Evolutionary conservation across 2,113 vertebrate genomes (phyloP), one percentile per base, ranked within the genome.

Genomic region (Sturnira hondurensis): DNA sequence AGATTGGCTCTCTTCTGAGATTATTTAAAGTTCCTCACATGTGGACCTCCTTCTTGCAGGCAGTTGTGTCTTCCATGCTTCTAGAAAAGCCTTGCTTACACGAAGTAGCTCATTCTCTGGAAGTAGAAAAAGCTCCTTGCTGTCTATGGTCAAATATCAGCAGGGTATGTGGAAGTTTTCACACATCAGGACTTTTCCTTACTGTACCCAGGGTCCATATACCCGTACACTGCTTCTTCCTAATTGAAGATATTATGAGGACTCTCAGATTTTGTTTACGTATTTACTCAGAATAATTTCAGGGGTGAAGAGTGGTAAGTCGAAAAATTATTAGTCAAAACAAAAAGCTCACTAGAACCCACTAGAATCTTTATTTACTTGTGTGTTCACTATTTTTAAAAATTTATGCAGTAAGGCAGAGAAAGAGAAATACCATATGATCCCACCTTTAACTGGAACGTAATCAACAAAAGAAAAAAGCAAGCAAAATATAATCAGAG

Each of bases 11-110:
- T 61, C 24, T 56, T 68, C 12, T 4, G 45, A 95, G 65, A 38
- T 73, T 33, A 20, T n/a, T 3, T 13, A 26, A 26, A 65, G 19
- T 33, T 31, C 65, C n/a, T 16, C 11, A 0, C 2, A 0, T 33
- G 19, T 9, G 2, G 43, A 41, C 5, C 77, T 70, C 20, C 33
- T 28, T 11, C 28, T 56, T 16, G 0, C 24, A 54, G 43, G 43
- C 20, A 41, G 22, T 28, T 50, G 3, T 24, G 52, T 31, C 4
- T 26, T 22, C 4, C 19, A 15, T 47, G 47, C 43, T 43, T 58
- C 38, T 90, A 67, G 63, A 73, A 86, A n/a, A 58, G 0, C 4
- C 8, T 58, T 31, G n/a, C 81, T 86, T 45, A 78, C 58, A 78
- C 50, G 28, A 16, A 19, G 54, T 45, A 73, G 47, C 65, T 86